Conservation (phyloP, 2,888 invertebrate genomes). For the Stenoptilia bipunctidactyla region DNA sequence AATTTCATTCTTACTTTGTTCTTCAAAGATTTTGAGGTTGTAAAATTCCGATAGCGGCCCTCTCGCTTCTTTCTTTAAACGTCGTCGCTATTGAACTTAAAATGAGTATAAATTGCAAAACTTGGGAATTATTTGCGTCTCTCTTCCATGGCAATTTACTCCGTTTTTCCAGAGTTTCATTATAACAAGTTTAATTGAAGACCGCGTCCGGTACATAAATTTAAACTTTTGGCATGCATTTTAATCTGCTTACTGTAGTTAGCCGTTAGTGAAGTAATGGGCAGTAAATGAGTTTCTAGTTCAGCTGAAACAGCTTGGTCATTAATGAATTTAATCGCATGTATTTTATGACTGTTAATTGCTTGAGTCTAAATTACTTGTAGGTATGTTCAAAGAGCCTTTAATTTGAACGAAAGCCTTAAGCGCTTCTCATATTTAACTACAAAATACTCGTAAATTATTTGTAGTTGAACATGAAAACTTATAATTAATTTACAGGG, state of each 20-base stretch:
- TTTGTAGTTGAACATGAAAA: no score
- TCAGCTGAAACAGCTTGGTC: slow-evolving; percentile 30
- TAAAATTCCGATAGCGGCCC: slow-evolving; percentile 9
- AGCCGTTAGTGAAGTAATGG: slow-evolving; percentile 37
- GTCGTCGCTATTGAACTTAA: slow-evolving; percentile 46
- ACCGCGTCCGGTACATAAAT: slow-evolving; percentile 61
- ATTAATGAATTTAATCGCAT: slow-evolving; percentile 25
- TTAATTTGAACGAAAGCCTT: no score
- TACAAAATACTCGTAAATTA: no score
- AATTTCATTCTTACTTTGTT: no score
- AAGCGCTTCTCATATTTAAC: no score
- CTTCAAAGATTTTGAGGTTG: no score
- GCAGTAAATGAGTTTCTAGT: slow-evolving; percentile 48
- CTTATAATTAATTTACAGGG: no score
- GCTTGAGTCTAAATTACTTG: slow-evolving; percentile 9
- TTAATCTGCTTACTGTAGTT: slow-evolving; percentile 58
- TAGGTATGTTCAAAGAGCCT: no score
- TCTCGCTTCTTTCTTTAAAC: slow-evolving; percentile 27
- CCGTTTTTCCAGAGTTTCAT: slow-evolving; percentile 58
- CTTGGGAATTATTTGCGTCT: slow-evolving; percentile 56
- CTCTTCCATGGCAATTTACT: slow-evolving; percentile 45
- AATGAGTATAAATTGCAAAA: slow-evolving; percentile 60
- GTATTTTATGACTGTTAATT: slow-evolving; percentile 12
- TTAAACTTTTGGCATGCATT: slow-evolving; percentile 63
- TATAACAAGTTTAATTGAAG: slow-evolving; percentile 66